Base-by-base conservation (phyloP, 2,797 vertebrate genomes). In the Paedocypris micromegethes region DNA sequence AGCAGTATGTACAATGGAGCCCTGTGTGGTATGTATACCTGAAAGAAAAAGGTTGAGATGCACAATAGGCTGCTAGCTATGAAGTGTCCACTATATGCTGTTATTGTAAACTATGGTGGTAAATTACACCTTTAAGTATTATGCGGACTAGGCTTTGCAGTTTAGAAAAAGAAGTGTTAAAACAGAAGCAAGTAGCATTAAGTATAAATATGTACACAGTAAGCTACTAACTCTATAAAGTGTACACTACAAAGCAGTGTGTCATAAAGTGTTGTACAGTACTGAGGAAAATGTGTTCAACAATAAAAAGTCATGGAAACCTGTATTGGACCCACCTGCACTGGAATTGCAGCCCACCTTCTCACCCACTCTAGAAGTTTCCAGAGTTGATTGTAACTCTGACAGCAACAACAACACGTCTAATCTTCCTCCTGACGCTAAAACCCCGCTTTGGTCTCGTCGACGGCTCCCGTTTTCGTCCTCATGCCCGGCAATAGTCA, bases 291-390 rank as follows among this genome's bases (percentile, higher is more conserved):
- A 41, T 39, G 7, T 5, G 38, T 5, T 8, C 23, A 5, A 5
- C 8, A 47, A 43, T 7, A 8, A 0, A 48, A 52, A 63, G 50
- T 9, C 53, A 48, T 68, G 49, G 56, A 46, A 43, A 6, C 57
- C 43, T 68, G 68, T n/a, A 40, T 60, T 44, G 59, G 45, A 54
- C 59, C 53, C 68, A 70, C 60, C 68, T 70, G 68, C 57, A 57
- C 45, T 56, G 47, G 57, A 65, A 52, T 50, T 70, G 53, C 58
- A 62, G 58, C 38, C 58, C 60, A 61, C 50, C 53, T 62, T 75
- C 63, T 70, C 67, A 70, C 67, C 67, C 58, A 55, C 48, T 39
- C 68, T 55, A 59, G 54, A 73, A 68, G 68, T 75, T 75, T 66
- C 68, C 73, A 45, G 52, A 60, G 62, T 23, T 70, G 67, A 48